Conservation (phyloP, 53 echinoderm and acorn worm species). For the Paracentrotus lividus region DNA sequence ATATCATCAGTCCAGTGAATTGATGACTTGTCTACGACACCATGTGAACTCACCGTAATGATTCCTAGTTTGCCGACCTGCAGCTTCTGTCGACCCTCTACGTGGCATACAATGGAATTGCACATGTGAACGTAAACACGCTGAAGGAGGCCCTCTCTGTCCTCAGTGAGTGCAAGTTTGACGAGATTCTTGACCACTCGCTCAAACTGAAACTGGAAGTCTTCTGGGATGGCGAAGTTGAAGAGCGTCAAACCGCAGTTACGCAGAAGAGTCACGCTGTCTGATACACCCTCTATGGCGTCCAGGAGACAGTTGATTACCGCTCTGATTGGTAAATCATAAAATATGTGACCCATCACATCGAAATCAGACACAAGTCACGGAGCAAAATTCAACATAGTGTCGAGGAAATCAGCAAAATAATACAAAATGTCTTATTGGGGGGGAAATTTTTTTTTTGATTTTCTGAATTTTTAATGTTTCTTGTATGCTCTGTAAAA, state of each 20-base stretch:
- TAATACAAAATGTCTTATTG: not conserved
- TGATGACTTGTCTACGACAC: constrained; percentile 82
- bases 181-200: constrained; percentile 87
- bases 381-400: no score
- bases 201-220: constrained; percentile 93
- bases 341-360: no score
- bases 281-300: constrained; percentile 88
- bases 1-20: no score
- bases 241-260: constrained; percentile 96
- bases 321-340: constrained; percentile 60
- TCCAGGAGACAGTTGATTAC: constrained; percentile 85
- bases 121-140: constrained; percentile 97
- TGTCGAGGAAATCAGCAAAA: no score
- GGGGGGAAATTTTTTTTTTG: no score
- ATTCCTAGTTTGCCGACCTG: constrained; percentile 90
- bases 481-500: no score
- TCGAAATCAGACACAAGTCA: no score
- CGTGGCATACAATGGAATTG: constrained; percentile 98
- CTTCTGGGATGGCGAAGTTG: constrained; percentile 92
- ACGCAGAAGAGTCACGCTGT: constrained; percentile 88
- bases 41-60: constrained; percentile 80
- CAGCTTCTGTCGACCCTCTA: constrained; percentile 94
- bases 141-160: constrained; percentile 87
- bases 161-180: constrained; percentile 85
- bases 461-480: no score